phyloP scores from a whole-genome alignment of 2,888 invertebrate species.

The Drosophila paramelanica region DNA sequence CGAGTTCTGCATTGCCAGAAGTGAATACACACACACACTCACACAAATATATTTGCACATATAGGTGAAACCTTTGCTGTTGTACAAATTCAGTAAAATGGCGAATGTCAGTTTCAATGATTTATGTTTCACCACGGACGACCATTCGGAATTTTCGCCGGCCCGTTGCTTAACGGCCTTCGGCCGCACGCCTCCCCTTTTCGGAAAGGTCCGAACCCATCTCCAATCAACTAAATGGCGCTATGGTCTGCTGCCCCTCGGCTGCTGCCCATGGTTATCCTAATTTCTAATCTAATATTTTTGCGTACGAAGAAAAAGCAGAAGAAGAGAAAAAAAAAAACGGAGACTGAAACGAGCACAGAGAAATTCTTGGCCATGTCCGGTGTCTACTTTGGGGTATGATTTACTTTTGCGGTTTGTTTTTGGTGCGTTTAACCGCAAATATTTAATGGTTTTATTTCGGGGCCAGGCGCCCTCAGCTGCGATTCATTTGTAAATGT shows the following conservation, averaged over 20 bases:
- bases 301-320: slow-evolving; percentile 52
- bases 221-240: slow-evolving; percentile 62
- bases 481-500: slow-evolving; percentile 73
- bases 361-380: slow-evolving; percentile 65
- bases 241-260: slow-evolving; percentile 62
- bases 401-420: slow-evolving; percentile 78
- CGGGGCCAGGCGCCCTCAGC: slow-evolving; percentile 53
- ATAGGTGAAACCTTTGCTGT: slow-evolving; percentile 32
- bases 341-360: slow-evolving; percentile 28
- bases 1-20: slow-evolving; percentile 43
- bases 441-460: slow-evolving; percentile 81
- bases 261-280: slow-evolving; percentile 61
- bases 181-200: background rate
- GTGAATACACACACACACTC: slow-evolving; percentile 12
- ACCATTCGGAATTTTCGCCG: slow-evolving; percentile 75
- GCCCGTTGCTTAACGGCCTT: slow-evolving; percentile 41
- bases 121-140: slow-evolving; percentile 81
- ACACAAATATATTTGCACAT: background rate
- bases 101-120: slow-evolving; percentile 83
- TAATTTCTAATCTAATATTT: slow-evolving; percentile 81
- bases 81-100: slow-evolving; percentile 75
- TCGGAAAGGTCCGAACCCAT: slow-evolving; percentile 23
- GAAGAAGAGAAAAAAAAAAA: slow-evolving; percentile 15
- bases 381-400: slow-evolving; percentile 68
- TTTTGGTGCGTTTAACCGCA: slow-evolving; percentile 80